phyloP scores from a whole-genome alignment of 2,888 invertebrate species.

The Globia sparganii region DNA sequence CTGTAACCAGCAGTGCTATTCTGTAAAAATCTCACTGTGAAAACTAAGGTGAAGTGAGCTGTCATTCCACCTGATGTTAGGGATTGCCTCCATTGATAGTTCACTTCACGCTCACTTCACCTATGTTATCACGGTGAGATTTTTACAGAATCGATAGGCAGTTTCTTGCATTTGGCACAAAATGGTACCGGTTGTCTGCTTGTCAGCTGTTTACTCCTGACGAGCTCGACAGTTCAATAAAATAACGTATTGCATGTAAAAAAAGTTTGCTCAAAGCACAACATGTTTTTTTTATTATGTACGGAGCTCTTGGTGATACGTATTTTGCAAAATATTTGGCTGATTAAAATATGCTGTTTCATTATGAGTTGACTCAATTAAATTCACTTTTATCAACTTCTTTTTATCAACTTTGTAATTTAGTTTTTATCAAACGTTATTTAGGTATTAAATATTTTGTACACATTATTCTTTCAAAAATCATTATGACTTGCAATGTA shows the following conservation, averaged over 20 bases:
- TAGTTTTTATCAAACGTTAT: constrained; percentile 3
- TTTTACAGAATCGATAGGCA: too few species aligned
- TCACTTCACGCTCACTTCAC: too few species aligned
- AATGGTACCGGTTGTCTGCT: neutral
- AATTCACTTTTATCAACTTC: constrained; percentile 2
- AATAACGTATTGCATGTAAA: neutral
- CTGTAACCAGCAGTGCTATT: too few species aligned
- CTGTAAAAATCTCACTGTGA: too few species aligned
- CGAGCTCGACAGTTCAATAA: neutral
- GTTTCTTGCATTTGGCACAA: neutral
- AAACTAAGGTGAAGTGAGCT: too few species aligned
- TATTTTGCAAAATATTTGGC: neutral
- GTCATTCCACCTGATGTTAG: too few species aligned
- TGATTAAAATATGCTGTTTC: constrained; percentile 17
- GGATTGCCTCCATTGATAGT: too few species aligned
- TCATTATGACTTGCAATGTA: neutral
- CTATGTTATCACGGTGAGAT: too few species aligned
- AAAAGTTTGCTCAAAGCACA: neutral
- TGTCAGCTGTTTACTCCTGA: neutral
- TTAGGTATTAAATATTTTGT: neutral
- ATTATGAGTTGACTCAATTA: constrained; percentile 14
- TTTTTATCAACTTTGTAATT: constrained; percentile 21
- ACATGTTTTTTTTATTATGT: neutral
- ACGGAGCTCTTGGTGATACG: neutral
- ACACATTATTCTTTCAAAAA: neutral